Evolutionary conservation across 2,797 vertebrate species (phyloP), one percentile per base, ranked within the genome.

Genomic region (Spondyliosoma cantharus): DNA sequence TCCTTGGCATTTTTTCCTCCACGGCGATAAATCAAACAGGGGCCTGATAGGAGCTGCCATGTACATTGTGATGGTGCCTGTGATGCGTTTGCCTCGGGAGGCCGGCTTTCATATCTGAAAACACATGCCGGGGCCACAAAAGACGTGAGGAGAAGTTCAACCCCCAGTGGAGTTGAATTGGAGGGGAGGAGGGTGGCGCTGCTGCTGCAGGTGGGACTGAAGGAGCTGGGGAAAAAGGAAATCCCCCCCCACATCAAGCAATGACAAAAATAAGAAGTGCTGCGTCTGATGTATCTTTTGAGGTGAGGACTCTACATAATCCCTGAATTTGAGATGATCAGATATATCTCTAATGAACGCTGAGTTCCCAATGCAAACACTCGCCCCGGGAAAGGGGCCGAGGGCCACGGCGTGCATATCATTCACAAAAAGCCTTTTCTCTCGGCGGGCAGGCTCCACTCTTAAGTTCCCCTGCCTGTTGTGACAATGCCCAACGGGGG

Each of bases 401-500:
- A 20, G 53, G 76, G 88, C 84, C 80, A 62, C 7, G 37, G 85
- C 81, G 79, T 72, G 74, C 67, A 75, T 77, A 80, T 80, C 82
- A 74, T 64, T 76, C 80, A 91, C 87, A 32, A 91, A 92, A 78
- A 87, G 81, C 76, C 82, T 86, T 89, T 92, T 86, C 82, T 89
- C 84, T 89, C 84, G 15, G 72, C 68, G 62, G 77, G 62, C 68
- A 78, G 81, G 84, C 87, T 87, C 71, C 83, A 81, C 76, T 76
- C 80, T 14, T 65, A 91, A 91, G 89, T 92, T 90, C 81, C 83
- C 85, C 76, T 89, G 90, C 86, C 90, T 92, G 91, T 86, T 89
- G 91, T 93, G 88, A 94, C 89, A 94, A 94, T 94, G 86, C 92
- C 88, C 91, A 89, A 53, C 77, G 88, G 32, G 83, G 90, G 80